Evolutionary conservation across 2,797 vertebrate genomes (phyloP).

Genomic region (Rallus crepitans): DNA sequence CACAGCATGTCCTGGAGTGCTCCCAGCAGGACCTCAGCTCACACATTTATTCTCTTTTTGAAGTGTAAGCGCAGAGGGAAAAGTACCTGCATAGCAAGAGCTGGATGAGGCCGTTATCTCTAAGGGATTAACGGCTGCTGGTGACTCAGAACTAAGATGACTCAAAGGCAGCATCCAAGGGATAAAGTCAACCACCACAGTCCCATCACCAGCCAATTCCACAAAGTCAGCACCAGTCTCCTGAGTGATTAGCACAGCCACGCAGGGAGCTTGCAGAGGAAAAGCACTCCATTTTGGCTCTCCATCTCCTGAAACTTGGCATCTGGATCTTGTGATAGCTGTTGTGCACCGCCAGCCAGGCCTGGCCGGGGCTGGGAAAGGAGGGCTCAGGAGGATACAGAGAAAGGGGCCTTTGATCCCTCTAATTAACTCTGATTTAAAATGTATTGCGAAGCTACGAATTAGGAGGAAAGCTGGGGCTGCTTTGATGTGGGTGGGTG

Average conservation of each 20-base stretch:
- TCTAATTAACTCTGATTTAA: neutral
- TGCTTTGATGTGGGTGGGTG: neutral
- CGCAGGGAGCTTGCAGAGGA: neutral
- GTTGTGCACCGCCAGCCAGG: neutral
- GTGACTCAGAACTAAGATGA: slow-evolving; percentile 56
- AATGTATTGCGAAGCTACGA: neutral
- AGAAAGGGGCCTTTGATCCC: slow-evolving; percentile 26
- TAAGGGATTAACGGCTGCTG: slow-evolving; percentile 1
- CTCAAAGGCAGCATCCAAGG: slow-evolving; percentile 43
- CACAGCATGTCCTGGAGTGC: neutral
- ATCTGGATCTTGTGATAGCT: neutral
- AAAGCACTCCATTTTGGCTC: neutral
- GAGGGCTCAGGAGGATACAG: neutral
- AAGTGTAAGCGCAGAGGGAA: neutral
- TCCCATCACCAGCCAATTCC: neutral
- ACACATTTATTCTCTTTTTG: neutral
- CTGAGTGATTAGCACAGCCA: neutral
- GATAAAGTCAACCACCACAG: neutral
- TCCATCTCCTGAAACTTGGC: neutral
- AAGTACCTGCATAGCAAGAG: neutral
- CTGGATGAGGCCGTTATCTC: slow-evolving; percentile 1
- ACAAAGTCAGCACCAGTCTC: slow-evolving; percentile 4
- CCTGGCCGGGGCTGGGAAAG: neutral
- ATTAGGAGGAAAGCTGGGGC: neutral
- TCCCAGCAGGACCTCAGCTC: neutral